Evolutionary conservation across 2,888 invertebrate genomes (phyloP).

Genomic region (Choristoneura rosaceana): DNA sequence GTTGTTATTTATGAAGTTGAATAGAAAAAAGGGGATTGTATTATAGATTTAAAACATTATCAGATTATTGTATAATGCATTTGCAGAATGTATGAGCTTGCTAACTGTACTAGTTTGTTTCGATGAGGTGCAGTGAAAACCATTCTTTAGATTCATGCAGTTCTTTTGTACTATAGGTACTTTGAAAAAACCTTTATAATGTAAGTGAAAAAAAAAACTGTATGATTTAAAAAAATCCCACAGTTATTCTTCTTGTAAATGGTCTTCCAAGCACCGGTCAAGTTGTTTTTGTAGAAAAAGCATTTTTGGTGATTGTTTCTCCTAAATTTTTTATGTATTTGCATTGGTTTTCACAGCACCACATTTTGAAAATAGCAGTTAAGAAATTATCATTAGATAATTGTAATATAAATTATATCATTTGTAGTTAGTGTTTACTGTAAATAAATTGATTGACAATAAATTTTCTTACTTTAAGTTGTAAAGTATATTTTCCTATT

Average conservation of each 20-base stretch:
- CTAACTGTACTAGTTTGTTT: constrained; percentile 32
- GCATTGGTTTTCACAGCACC: not conserved
- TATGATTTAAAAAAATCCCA: no score
- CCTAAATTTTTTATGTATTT: not conserved
- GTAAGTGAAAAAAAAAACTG: no score
- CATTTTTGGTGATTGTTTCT: no score
- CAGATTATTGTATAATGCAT: constrained; percentile 50
- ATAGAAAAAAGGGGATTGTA: constrained; percentile 44
- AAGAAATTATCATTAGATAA: constrained; percentile 56
- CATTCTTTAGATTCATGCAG: no score
- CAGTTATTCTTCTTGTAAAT: not conserved
- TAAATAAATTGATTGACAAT: constrained; percentile 84
- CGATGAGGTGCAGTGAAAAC: constrained; percentile 15
- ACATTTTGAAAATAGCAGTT: constrained; percentile 15
- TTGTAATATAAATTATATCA: constrained; percentile 51
- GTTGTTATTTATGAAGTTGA: constrained; percentile 13
- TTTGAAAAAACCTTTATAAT: no score
- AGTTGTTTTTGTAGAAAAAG: no score
- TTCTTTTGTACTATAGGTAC: no score
- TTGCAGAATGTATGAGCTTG: constrained; percentile 64
- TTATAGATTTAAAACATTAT: constrained; percentile 39
- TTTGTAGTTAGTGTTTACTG: constrained; percentile 73
- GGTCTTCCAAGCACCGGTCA: not conserved
- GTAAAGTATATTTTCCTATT: constrained; percentile 54
- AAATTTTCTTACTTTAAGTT: constrained; percentile 75